phyloP scores from a whole-genome alignment of 1,140 invertebrate genomes.

The Drosophila kepulauana region DNA sequence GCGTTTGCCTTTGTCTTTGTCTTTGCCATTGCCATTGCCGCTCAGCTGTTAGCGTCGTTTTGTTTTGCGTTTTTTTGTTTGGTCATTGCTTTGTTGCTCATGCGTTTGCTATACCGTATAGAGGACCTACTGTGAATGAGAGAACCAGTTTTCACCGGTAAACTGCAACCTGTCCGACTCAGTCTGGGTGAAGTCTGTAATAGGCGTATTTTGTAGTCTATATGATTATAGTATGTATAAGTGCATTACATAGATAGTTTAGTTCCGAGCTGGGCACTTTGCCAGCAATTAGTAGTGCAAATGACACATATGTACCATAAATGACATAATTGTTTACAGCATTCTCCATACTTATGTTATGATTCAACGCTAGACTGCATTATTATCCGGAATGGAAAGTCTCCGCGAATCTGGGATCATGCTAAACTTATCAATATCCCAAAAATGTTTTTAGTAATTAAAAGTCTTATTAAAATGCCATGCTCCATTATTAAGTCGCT shows the following conservation, averaged over 20 bases:
- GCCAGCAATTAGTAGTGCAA: conserved; percentile 31
- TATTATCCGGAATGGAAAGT: background rate
- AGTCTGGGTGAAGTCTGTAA: conserved; percentile 2
- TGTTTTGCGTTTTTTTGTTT: conserved; percentile 27
- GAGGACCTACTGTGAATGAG: conserved; percentile 15
- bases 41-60: conserved; percentile 27
- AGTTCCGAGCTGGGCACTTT: conserved; percentile 9
- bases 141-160: conserved; percentile 30
- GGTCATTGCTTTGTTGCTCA: conserved; percentile 29
- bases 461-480: too few species aligned
- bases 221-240: background rate
- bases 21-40: conserved; percentile 30
- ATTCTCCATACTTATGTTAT: conserved; percentile 5
- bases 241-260: conserved; percentile 10
- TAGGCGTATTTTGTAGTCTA: conserved; percentile 23
- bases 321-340: conserved; percentile 29
- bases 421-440: background rate
- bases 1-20: conserved; percentile 19
- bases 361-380: background rate
- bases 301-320: background rate
- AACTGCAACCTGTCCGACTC: background rate
- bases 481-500: too few species aligned
- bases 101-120: conserved; percentile 44
- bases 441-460: too few species aligned
- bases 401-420: background rate